Percentiles rank a stretch among this genome's conserved stretches.
Conservation (phyloP, 2,888 invertebrate genomes). For the Zootermopsis nevadensis region DNA sequence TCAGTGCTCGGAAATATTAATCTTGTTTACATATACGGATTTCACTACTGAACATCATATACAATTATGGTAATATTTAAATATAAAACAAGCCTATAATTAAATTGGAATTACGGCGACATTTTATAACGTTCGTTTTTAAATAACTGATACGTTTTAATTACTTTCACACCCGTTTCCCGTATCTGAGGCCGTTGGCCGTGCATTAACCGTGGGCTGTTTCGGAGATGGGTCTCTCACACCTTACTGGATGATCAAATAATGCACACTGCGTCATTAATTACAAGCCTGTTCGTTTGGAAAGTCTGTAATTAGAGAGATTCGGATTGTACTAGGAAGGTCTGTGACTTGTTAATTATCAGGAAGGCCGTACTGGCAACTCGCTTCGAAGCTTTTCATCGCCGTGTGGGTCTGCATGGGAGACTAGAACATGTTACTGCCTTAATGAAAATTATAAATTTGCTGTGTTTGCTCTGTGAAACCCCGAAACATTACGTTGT, state of each 20-base stretch:
- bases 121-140: neutral
- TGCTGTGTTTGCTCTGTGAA: neutral
- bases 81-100: conserved; percentile 6
- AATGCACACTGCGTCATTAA: conserved; percentile 25
- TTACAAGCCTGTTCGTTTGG: conserved; percentile 29
- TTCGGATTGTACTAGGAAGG: conserved; percentile 25
- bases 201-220: conserved; percentile 9
- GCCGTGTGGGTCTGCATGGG: neutral
- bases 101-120: conserved; percentile 7
- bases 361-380: neutral
- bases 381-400: conserved; percentile 20
- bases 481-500: neutral
- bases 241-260: conserved; percentile 24
- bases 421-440: neutral
- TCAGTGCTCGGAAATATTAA: neutral
- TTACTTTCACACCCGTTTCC: conserved; percentile 16
- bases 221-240: neutral
- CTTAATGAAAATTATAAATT: conserved; percentile 31
- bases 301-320: conserved; percentile 32
- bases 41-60: neutral
- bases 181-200: neutral
- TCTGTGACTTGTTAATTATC: conserved; percentile 33
- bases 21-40: neutral
- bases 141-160: conserved; percentile 23
- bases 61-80: neutral